These are phyloP conservation scores for Trididemnum nubilum DNA, from an alignment of 23 tunicate genomes.

Conservation along the genomic window DNA sequence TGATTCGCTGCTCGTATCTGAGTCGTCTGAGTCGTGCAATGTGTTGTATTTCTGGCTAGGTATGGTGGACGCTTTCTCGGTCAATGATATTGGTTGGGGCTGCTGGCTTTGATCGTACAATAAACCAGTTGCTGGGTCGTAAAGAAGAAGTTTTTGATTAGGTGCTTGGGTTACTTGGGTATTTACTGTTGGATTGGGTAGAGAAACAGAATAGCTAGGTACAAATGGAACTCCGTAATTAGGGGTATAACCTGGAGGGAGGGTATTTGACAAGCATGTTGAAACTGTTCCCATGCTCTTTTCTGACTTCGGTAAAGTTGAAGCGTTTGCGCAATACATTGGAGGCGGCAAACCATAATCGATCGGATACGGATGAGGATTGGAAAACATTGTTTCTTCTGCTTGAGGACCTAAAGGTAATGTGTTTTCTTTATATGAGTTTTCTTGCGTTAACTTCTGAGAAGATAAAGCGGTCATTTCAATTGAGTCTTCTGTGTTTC, in stretches of 20 bases:
- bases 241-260: neutral
- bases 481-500: no score
- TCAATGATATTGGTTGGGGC: neutral
- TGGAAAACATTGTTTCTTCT: neutral
- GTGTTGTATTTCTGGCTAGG: no score
- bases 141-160: slow-evolving; percentile 1
- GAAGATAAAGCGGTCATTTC: no score
- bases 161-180: no score
- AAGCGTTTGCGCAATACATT: neutral
- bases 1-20: neutral
- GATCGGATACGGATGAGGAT: neutral
- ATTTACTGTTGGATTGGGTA: no score
- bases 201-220: neutral
- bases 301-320: neutral
- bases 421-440: no score
- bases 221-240: neutral
- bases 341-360: neutral
- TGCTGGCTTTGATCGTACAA: neutral
- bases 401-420: neutral
- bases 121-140: neutral
- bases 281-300: neutral
- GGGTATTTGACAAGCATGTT: neutral
- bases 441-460: no score
- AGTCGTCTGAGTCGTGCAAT: neutral
- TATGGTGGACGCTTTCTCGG: neutral